Percentiles rank a stretch among this genome's conserved stretches.
These are phyloP conservation scores for Halocaridina rubra DNA, from an alignment of 2,888 invertebrate species.

Conservation along the genomic window DNA sequence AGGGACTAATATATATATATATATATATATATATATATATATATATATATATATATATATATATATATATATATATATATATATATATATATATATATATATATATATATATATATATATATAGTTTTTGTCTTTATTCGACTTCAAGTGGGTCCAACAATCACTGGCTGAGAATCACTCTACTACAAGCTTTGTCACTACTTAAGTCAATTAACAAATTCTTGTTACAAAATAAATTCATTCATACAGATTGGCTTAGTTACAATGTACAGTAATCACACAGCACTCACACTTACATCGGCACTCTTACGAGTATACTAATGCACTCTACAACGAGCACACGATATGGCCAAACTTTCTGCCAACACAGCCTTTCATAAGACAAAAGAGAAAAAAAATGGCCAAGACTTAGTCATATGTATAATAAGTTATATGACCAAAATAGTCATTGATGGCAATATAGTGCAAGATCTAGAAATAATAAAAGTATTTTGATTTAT, in stretches of 20 bases:
- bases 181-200: slow-evolving; percentile 25
- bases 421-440: too few relatives aligned
- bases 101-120: too few relatives aligned
- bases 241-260: slow-evolving; percentile 25
- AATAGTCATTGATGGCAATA: slow-evolving; percentile 33
- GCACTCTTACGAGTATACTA: slow-evolving; percentile 4
- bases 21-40: background rate
- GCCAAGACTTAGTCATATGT: too few relatives aligned
- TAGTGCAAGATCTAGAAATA: slow-evolving; percentile 41
- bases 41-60: background rate
- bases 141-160: slow-evolving; percentile 28
- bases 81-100: background rate
- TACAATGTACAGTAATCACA: too few relatives aligned
- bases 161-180: background rate
- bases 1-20: background rate
- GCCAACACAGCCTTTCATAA: slow-evolving; percentile 56
- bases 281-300: background rate
- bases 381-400: slow-evolving; percentile 49
- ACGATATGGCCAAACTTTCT: slow-evolving; percentile 45
- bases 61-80: background rate
- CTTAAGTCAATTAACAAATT: background rate
- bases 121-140: slow-evolving; percentile 31
- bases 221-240: slow-evolving; percentile 43
- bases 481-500: too few relatives aligned
- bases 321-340: slow-evolving; percentile 59